Evolutionary conservation across 2,888 invertebrate species (phyloP).

Genomic region (Malthinus seriepunctatus): DNA sequence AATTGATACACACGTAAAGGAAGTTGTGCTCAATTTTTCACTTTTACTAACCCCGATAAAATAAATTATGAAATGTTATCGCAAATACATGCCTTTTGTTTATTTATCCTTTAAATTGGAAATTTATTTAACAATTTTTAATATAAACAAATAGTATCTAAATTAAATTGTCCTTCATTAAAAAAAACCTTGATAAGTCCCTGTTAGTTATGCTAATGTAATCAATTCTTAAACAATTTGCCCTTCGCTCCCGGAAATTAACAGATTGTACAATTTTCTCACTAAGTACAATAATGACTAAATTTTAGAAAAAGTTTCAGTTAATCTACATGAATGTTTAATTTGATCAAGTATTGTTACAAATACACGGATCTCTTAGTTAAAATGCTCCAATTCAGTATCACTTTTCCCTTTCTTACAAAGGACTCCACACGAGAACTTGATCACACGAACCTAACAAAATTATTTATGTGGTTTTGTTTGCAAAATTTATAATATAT

Average conservation of each 20-base stretch:
- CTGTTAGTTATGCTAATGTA: constrained; percentile 35
- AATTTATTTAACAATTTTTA: too few relatives aligned
- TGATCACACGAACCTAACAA: too few relatives aligned
- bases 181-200: constrained; percentile 33
- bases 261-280: constrained; percentile 20
- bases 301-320: too few relatives aligned
- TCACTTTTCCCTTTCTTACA: too few relatives aligned
- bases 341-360: too few relatives aligned
- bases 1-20: too few relatives aligned
- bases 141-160: neutral
- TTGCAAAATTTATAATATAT: too few relatives aligned
- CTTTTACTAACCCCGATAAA: constrained; percentile 1
- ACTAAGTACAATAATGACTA: neutral
- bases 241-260: constrained; percentile 35
- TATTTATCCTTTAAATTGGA: neutral
- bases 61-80: neutral
- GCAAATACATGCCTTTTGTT: neutral
- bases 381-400: too few relatives aligned
- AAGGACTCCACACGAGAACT: too few relatives aligned
- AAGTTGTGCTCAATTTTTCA: constrained; percentile 1
- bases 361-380: too few relatives aligned
- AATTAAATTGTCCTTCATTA: constrained; percentile 32
- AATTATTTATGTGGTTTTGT: too few relatives aligned
- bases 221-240: constrained; percentile 32
- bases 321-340: neutral